A percentile compares a stretch with the other conserved stretches of the same genome.
phyloP scores from a whole-genome alignment of 2,113 vertebrate species.

The Felis chaus region DNA sequence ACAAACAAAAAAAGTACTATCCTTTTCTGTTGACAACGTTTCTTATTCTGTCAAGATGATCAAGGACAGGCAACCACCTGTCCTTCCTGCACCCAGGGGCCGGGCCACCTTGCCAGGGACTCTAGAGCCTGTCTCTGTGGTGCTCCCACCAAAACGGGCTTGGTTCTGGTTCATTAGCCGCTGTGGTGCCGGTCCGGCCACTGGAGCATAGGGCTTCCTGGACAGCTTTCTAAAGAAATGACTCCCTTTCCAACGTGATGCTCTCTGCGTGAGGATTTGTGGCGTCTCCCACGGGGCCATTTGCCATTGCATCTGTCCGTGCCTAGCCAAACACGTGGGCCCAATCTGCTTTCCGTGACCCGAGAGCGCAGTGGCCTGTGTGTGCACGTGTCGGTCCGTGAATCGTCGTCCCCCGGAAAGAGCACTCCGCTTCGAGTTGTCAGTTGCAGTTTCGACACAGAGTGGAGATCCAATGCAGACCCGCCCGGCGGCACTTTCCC shows the following conservation, averaged over 20 bases:
- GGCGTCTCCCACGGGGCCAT: accelerated
- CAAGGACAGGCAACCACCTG: background rate
- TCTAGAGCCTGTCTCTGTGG: background rate
- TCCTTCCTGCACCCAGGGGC: background rate
- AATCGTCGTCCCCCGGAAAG: background rate
- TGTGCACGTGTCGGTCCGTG: background rate
- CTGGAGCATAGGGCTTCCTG: background rate
- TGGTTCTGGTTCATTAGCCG: background rate
- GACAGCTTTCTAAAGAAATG: background rate
- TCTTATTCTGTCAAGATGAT: conserved; percentile 59
- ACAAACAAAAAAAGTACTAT: background rate
- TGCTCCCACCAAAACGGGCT: background rate
- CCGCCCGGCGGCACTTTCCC: accelerated
- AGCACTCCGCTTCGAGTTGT: background rate
- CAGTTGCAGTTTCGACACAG: background rate
- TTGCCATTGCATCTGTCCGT: background rate
- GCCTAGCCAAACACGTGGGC: background rate
- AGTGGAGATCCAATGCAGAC: background rate
- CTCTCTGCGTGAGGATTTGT: accelerated
- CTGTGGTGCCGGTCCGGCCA: accelerated
- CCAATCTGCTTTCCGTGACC: background rate
- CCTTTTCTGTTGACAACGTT: background rate
- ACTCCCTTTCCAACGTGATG: background rate
- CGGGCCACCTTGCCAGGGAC: background rate
- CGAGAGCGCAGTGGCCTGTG: background rate